Evolutionary conservation across 1,140 invertebrate species (phyloP).

Genomic region (Liolophura sinensis): DNA sequence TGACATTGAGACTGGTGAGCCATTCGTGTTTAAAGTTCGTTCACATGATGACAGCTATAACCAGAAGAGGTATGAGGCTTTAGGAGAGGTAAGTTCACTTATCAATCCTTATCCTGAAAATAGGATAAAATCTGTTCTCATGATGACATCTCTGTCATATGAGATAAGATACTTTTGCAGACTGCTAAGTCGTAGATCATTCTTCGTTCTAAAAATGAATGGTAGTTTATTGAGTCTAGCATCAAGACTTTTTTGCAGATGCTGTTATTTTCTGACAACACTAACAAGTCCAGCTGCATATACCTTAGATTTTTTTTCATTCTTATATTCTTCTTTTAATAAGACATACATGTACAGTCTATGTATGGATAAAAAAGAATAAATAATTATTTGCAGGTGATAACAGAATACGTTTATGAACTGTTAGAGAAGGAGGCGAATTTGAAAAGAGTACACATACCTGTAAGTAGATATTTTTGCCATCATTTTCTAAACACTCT

Average conservation of each 20-base stretch:
- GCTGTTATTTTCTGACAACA: too few relatives aligned
- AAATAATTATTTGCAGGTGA: conserved; percentile 53
- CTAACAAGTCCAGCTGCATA: too few relatives aligned
- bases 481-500: too few relatives aligned
- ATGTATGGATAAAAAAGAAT: background rate
- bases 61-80: conserved; percentile 44
- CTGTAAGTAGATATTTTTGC: conserved; percentile 60
- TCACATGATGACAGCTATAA: conserved; percentile 8
- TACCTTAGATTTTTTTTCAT: too few relatives aligned
- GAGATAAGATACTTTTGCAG: too few relatives aligned
- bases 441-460: conserved; percentile 65
- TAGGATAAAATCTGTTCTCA: background rate
- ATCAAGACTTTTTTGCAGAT: too few relatives aligned
- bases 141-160: background rate
- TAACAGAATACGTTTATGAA: conserved; percentile 71
- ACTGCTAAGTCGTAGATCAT: too few relatives aligned
- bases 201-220: too few relatives aligned
- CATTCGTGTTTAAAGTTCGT: conserved; percentile 66
- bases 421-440: conserved; percentile 66
- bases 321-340: too few relatives aligned
- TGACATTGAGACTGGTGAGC: conserved; percentile 56
- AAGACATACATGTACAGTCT: conserved; percentile 11
- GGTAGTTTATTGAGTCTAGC: too few relatives aligned
- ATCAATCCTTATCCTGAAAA: too few relatives aligned
- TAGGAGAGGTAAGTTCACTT: conserved; percentile 65